Evolutionary conservation across 30 jellyfish, hydroid and myxozoan genomes (phyloP).

Genomic region (Chironex yamaguchii): DNA sequence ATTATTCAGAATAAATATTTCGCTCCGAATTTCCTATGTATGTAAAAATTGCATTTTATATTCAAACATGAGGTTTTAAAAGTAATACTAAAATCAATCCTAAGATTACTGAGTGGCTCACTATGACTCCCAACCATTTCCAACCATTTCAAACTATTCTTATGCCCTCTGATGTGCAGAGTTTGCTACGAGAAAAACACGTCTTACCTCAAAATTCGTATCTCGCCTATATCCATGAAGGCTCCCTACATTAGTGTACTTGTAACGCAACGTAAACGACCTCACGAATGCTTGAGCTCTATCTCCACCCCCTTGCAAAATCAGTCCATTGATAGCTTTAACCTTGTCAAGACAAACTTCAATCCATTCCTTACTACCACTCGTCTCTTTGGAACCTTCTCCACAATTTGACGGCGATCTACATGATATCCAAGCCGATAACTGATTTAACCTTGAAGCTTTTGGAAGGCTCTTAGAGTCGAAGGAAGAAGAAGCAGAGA

Average conservation of each 20-base stretch:
- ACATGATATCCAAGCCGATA: neutral
- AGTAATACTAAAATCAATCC: too few relatives aligned
- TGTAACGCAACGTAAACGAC: neutral
- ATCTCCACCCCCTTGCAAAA: neutral
- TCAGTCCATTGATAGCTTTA: neutral
- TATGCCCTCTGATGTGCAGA: too few relatives aligned
- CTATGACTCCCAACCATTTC: too few relatives aligned
- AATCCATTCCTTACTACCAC: neutral
- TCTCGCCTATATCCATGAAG: neutral
- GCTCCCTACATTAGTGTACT: neutral
- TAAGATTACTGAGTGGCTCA: too few relatives aligned
- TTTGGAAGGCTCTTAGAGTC: neutral
- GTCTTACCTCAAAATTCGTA: neutral
- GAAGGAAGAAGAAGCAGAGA: neutral
- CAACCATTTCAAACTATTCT: too few relatives aligned
- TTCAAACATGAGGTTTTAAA: too few relatives aligned
- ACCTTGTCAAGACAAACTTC: neutral
- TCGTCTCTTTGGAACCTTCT: neutral
- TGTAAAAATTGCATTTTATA: too few relatives aligned
- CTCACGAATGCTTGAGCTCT: neutral
- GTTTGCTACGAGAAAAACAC: too few relatives aligned
- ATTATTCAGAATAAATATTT: too few relatives aligned
- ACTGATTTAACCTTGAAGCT: neutral
- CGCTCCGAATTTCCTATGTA: too few relatives aligned
- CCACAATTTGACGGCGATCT: neutral